A percentile compares a stretch with the other conserved stretches of the same genome.
These are phyloP conservation scores for Acropora yongei DNA, from an alignment of 64 coral and sea anemone species.

Conservation along the genomic window DNA sequence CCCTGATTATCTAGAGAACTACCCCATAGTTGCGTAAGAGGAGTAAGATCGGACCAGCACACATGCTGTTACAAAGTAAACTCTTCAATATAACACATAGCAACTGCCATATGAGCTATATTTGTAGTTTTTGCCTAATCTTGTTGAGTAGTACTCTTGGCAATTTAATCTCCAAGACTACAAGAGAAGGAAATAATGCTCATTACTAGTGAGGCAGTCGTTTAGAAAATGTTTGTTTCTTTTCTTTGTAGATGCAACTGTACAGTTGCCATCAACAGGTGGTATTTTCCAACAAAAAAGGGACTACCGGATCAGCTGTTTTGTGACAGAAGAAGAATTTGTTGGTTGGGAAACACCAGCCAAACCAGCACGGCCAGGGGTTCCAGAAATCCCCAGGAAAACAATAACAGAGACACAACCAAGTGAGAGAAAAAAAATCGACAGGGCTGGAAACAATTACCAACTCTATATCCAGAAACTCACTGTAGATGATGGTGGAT, in stretches of 20 bases:
- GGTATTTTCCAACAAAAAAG: not conserved
- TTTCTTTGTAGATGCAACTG: not conserved
- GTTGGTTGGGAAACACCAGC: conserved; percentile 3
- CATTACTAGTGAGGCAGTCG: too few species aligned
- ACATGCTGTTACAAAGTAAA: too few species aligned
- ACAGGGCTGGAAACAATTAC: not conserved
- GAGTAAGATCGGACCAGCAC: too few species aligned
- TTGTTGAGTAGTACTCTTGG: too few species aligned
- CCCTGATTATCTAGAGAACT: too few species aligned
- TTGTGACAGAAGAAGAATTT: not conserved
- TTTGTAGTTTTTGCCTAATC: too few species aligned
- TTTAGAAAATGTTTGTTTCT: not conserved
- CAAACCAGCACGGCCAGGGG: conserved; percentile 8
- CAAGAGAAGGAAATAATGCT: too few species aligned
- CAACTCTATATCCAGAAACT: not conserved
- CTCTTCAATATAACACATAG: too few species aligned
- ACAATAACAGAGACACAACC: not conserved
- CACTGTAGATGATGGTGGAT: not conserved
- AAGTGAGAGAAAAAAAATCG: not conserved
- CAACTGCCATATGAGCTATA: too few species aligned
- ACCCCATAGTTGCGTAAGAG: too few species aligned
- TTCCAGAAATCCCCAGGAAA: too few species aligned
- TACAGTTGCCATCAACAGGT: not conserved
- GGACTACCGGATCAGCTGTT: not conserved
- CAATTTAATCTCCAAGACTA: too few species aligned